Conservation (phyloP, 2,888 invertebrate species). For the Steinernema carpocapsae region DNA sequence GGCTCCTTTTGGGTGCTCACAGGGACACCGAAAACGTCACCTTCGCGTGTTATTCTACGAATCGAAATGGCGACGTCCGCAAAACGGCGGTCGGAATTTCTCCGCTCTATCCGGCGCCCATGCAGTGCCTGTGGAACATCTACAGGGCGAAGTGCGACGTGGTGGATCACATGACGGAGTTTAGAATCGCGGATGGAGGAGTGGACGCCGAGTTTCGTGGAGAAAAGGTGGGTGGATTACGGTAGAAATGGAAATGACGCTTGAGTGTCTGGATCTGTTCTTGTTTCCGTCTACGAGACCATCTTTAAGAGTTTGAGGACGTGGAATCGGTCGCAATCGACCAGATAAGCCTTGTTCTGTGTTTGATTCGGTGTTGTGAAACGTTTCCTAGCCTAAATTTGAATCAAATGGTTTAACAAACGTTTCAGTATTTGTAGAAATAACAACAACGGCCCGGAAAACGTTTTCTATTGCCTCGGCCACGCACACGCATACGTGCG, state of each 20-base stretch:
- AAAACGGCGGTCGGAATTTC: background rate
- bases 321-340: too few relatives aligned
- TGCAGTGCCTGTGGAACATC: slow-evolving; percentile 20
- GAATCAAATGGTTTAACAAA: too few relatives aligned
- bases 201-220: background rate
- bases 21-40: background rate
- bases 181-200: background rate
- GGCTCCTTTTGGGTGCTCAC: slow-evolving; percentile 5
- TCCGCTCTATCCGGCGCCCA: background rate
- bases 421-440: too few relatives aligned
- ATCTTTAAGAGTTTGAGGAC: too few relatives aligned
- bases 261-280: too few relatives aligned
- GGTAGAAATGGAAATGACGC: background rate
- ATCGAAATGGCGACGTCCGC: background rate
- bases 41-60: background rate
- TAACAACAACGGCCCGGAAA: background rate
- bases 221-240: background rate
- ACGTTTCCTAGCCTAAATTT: too few relatives aligned
- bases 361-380: too few relatives aligned
- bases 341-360: too few relatives aligned
- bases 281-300: too few relatives aligned
- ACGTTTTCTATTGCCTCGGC: too few relatives aligned
- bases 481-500: too few relatives aligned
- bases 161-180: slow-evolving; percentile 11
- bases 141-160: slow-evolving; percentile 8